These are phyloP conservation scores for Eptatretus atami DNA, from an alignment of 2,797 vertebrate species.

Conservation along the genomic window DNA sequence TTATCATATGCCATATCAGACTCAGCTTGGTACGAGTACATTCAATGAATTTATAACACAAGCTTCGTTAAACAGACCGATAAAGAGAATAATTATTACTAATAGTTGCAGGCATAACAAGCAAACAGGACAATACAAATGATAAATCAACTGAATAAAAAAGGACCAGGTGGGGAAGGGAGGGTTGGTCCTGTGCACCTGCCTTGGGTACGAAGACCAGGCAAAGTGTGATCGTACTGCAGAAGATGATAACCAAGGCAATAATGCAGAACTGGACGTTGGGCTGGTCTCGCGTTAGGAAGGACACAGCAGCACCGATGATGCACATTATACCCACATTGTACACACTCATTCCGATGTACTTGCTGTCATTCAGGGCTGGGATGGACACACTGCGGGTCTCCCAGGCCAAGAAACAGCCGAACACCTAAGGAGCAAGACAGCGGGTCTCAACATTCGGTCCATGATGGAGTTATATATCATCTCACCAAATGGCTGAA, in stretches of 20 bases:
- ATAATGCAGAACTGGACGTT: constrained; percentile 98
- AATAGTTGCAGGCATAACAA: too few species aligned
- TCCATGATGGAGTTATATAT: too few species aligned
- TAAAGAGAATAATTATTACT: too few species aligned
- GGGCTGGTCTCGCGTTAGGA: constrained; percentile 83
- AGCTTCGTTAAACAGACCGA: too few species aligned
- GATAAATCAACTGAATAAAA: too few species aligned
- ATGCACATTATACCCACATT: constrained; percentile 99
- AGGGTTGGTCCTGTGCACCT: constrained; percentile 7
- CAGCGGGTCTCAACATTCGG: too few species aligned
- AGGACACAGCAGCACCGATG: constrained; percentile 82
- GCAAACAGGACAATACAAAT: too few species aligned
- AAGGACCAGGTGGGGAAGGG: too few species aligned
- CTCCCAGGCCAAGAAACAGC: constrained; percentile 93
- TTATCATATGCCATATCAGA: too few species aligned
- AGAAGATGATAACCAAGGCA: constrained; percentile 98
- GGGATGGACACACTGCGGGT: constrained; percentile 94
- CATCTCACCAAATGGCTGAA: too few species aligned
- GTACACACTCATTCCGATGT: constrained; percentile 98
- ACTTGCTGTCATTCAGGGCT: constrained; percentile 92
- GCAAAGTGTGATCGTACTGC: constrained; percentile 95
- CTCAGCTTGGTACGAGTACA: too few species aligned
- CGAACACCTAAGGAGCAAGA: constrained; percentile 34
- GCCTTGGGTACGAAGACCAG: constrained; percentile 97
- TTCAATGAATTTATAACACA: too few species aligned